phyloP scores from a whole-genome alignment of 2,888 invertebrate species.

The Cataglyphis albicans region DNA sequence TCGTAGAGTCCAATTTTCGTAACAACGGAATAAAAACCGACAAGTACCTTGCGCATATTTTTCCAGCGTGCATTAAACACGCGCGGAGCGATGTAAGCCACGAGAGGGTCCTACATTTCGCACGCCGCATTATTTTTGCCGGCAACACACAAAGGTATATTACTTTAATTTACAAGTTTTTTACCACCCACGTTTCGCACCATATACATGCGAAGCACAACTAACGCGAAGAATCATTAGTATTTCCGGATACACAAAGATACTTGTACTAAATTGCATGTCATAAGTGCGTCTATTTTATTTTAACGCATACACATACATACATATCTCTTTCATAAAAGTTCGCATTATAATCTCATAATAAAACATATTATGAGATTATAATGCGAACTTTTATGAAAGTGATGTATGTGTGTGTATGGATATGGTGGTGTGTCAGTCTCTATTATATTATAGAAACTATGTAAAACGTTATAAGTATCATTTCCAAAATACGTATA shows the following conservation, averaged over 20 bases:
- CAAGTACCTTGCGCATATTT: conserved; percentile 46
- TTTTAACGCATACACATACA: too few relatives aligned
- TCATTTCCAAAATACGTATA: neutral
- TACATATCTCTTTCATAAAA: neutral
- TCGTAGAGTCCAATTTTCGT: conserved; percentile 49
- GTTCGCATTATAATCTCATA: neutral
- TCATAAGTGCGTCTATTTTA: neutral
- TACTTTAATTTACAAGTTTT: conserved; percentile 50
- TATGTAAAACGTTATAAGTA: neutral
- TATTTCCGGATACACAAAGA: neutral
- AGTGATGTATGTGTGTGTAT: too few relatives aligned
- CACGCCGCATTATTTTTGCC: conserved; percentile 26
- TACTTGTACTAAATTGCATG: conserved; percentile 6
- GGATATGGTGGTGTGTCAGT: too few relatives aligned
- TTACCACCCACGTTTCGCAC: conserved; percentile 3
- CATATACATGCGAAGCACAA: neutral
- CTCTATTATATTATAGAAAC: neutral
- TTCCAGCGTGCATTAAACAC: conserved; percentile 42
- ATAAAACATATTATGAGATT: neutral
- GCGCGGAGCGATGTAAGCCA: conserved; percentile 46
- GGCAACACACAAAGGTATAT: conserved; percentile 42
- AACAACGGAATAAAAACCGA: conserved; percentile 49
- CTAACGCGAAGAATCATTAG: conserved; percentile 17
- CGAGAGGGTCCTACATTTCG: conserved; percentile 28
- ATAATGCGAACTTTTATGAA: neutral